Evolutionary conservation across 2,888 invertebrate genomes (phyloP).

Genomic region (Acronicta psi): DNA sequence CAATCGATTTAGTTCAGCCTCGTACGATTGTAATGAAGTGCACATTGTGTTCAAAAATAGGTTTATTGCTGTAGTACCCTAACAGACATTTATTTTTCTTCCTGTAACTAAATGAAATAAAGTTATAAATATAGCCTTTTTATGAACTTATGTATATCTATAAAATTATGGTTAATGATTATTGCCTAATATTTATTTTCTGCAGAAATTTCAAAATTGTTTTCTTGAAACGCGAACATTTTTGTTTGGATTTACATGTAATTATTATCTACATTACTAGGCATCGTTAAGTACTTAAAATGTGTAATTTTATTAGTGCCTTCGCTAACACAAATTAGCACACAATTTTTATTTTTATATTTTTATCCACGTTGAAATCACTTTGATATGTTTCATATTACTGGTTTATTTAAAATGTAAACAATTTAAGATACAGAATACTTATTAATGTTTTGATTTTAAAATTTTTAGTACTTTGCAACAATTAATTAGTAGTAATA

Average conservation of each 20-base stretch:
- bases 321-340: slow-evolving; percentile 32
- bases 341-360: slow-evolving; percentile 5
- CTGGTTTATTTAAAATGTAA: background rate
- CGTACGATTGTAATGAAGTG: slow-evolving; percentile 41
- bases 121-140: no score
- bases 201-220: no score
- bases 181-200: no score
- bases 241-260: no score
- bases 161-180: no score
- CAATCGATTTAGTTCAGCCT: slow-evolving; percentile 53
- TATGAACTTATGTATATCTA: no score
- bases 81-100: slow-evolving; percentile 11
- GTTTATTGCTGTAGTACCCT: slow-evolving; percentile 19
- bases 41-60: slow-evolving; percentile 45
- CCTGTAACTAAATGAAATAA: background rate
- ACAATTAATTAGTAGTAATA: no score
- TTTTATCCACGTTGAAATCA: slow-evolving; percentile 12
- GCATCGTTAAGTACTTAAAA: background rate
- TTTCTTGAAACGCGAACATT: no score
- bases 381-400: slow-evolving; percentile 2
- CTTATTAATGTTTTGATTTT: no score
- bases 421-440: no score
- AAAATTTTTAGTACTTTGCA: no score
- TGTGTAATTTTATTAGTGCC: slow-evolving; percentile 24
- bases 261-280: background rate